Percentiles rank a stretch among this genome's conserved stretches.
phyloP scores from a whole-genome alignment of 2,113 vertebrate species.

The Odontesthes bonariensis region DNA sequence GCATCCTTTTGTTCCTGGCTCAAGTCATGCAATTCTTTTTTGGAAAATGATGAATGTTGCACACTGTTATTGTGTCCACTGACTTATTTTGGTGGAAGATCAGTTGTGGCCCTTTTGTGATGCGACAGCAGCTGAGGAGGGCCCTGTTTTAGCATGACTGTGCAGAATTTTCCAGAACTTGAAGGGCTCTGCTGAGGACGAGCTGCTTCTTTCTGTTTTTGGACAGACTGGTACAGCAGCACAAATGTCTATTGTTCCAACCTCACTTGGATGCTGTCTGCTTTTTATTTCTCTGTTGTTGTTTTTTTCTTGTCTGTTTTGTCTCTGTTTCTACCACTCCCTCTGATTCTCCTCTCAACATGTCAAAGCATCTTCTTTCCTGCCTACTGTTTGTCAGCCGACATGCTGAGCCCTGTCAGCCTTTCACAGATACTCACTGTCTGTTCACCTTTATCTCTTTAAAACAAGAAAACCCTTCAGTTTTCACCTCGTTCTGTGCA shows the following conservation, averaged over 20 bases:
- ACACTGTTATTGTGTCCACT: constrained; percentile 9
- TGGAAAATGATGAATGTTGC: neutral
- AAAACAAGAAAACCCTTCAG: constrained; percentile 37
- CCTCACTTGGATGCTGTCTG: constrained; percentile 21
- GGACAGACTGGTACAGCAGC: constrained; percentile 53
- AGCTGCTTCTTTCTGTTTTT: constrained; percentile 53
- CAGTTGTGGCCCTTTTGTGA: constrained; percentile 55
- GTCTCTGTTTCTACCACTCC: constrained; percentile 24
- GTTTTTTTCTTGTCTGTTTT: constrained; percentile 18
- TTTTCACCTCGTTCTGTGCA: constrained; percentile 31
- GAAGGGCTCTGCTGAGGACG: constrained; percentile 33
- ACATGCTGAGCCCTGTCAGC: constrained; percentile 39
- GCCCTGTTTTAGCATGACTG: constrained; percentile 67
- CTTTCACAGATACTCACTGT: constrained; percentile 27
- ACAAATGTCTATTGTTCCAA: constrained; percentile 59
- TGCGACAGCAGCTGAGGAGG: constrained; percentile 41
- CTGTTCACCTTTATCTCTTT: constrained; percentile 46
- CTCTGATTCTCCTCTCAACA: constrained; percentile 29
- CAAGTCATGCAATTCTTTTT: neutral
- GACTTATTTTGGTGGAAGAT: constrained; percentile 35
- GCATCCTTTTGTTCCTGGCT: neutral
- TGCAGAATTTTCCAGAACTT: constrained; percentile 61
- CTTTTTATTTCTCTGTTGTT: constrained; percentile 43
- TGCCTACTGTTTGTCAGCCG: constrained; percentile 57
- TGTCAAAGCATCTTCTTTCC: constrained; percentile 47